A percentile compares a stretch with the other conserved stretches of the same genome.
These are phyloP conservation scores for Menura novaehollandiae DNA, from an alignment of 2,113 vertebrate species.

Conservation along the genomic window DNA sequence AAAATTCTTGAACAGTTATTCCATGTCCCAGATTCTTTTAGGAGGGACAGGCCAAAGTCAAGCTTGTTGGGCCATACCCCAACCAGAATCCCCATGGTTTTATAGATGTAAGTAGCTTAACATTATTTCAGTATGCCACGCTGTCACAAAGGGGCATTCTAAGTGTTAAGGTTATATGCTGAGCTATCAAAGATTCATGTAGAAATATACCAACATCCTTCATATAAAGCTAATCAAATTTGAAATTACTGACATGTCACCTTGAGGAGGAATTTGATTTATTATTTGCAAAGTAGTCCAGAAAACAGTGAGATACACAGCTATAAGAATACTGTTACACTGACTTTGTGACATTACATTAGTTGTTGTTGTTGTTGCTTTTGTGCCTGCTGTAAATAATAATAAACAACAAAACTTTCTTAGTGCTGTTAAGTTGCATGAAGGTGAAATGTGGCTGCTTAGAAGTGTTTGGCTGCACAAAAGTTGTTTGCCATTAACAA, in stretches of 20 bases:
- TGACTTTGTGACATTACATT: not conserved
- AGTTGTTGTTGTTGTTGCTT: not conserved
- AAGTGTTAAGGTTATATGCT: conserved; percentile 66
- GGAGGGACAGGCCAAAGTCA: not conserved
- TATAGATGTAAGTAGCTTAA: not conserved
- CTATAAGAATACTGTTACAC: not conserved
- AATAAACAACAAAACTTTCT: not conserved
- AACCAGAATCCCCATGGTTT: not conserved
- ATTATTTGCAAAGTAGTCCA: conserved; percentile 44
- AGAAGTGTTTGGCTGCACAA: not conserved
- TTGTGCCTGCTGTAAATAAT: not conserved
- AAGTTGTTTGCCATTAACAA: not conserved
- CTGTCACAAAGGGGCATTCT: conserved; percentile 28
- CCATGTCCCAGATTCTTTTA: not conserved
- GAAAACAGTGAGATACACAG: not conserved
- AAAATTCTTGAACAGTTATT: not conserved
- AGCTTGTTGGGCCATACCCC: not conserved
- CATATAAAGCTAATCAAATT: conserved; percentile 69
- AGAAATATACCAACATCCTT: conserved; percentile 59
- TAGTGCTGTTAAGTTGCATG: accelerated
- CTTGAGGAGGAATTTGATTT: conserved; percentile 44
- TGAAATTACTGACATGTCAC: conserved; percentile 59
- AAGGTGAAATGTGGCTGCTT: not conserved
- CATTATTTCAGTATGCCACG: not conserved
- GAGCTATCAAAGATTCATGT: conserved; percentile 37